These are phyloP conservation scores for Micrasema minimum DNA, from an alignment of 1,140 invertebrate species.

Conservation along the genomic window DNA sequence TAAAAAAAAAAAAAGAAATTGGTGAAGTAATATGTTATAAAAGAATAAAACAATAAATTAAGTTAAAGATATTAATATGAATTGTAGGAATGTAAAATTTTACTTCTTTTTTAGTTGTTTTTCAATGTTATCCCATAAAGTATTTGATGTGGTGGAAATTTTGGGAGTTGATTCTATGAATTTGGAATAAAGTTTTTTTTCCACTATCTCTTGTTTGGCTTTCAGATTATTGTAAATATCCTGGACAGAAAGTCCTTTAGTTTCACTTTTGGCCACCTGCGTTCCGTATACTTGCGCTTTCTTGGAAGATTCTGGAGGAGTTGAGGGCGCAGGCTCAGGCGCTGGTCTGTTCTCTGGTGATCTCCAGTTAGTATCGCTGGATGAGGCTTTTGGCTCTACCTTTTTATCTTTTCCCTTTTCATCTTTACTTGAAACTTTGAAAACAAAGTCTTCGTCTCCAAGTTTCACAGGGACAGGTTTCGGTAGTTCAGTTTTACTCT, in stretches of 20 bases:
- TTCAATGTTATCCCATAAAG: slow-evolving; percentile 13
- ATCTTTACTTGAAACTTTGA: slow-evolving; percentile 11
- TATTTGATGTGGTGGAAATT: slow-evolving; percentile 1
- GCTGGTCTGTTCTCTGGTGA: no score
- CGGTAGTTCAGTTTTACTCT: neutral
- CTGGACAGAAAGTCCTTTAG: neutral
- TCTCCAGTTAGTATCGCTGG: no score
- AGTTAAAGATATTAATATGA: no score
- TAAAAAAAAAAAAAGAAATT: no score
- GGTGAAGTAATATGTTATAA: no score
- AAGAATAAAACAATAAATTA: no score
- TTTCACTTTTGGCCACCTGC: neutral
- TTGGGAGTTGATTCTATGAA: neutral
- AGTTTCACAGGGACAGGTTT: slow-evolving; percentile 7
- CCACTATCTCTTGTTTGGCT: neutral
- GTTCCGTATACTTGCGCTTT: neutral
- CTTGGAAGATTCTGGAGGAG: neutral
- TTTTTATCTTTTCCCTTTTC: neutral
- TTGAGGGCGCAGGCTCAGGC: neutral
- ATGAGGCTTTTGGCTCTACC: neutral
- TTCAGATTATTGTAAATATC: slow-evolving; percentile 20
- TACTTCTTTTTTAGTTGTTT: neutral
- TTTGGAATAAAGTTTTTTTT: neutral
- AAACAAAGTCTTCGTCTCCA: slow-evolving; percentile 1
- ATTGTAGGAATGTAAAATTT: neutral